Conservation (phyloP, 2,113 vertebrate genomes). For the Eleginops maclovinus region DNA sequence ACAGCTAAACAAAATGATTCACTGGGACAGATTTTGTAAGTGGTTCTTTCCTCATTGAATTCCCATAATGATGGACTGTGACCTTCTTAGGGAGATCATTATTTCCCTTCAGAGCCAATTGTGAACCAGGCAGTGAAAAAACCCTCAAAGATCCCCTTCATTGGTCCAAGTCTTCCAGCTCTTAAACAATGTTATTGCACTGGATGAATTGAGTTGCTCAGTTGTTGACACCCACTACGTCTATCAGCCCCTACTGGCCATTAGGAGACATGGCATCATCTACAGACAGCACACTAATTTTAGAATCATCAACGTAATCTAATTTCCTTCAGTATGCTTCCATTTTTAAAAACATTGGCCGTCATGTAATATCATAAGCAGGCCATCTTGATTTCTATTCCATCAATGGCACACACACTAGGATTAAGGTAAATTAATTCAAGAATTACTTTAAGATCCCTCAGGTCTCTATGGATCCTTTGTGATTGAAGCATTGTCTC, state of each 20-base stretch:
- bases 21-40: constrained; percentile 20
- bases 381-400: constrained; percentile 44
- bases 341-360: constrained; percentile 36
- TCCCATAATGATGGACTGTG: constrained; percentile 38
- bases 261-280: background rate
- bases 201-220: background rate
- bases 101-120: constrained; percentile 24
- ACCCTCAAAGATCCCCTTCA: background rate
- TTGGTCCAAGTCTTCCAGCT: background rate
- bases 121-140: constrained; percentile 19
- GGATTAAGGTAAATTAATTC: constrained; percentile 57
- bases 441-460: constrained; percentile 51
- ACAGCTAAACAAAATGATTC: constrained; percentile 50
- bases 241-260: background rate
- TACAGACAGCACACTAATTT: constrained; percentile 1
- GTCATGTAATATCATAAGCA: constrained; percentile 49
- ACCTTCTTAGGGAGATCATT: constrained; percentile 38
- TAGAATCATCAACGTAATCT: constrained; percentile 17
- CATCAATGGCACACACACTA: constrained; percentile 22
- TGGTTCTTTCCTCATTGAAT: constrained; percentile 25
- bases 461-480: constrained; percentile 42
- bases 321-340: constrained; percentile 23
- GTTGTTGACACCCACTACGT: background rate
- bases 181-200: constrained; percentile 4
- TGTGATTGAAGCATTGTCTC: constrained; percentile 53